Evolutionary conservation across 1,140 invertebrate species (phyloP).

Genomic region (Tetraneura akinire): DNA sequence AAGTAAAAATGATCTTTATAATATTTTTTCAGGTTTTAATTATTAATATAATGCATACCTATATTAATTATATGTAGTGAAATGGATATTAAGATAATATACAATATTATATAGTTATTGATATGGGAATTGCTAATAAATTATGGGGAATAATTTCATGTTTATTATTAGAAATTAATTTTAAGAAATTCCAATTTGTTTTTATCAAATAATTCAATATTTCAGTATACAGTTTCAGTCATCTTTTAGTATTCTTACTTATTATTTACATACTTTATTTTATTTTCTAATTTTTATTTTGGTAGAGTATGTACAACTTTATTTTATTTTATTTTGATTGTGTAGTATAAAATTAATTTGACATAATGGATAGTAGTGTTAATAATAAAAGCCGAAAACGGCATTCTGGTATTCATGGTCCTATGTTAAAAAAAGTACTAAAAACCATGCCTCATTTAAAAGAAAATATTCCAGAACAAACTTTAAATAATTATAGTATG

Average conservation of each 20-base stretch:
- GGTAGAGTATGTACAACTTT: not conserved
- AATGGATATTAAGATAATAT: constrained; percentile 29
- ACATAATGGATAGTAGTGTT: constrained; percentile 35
- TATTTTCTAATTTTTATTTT: constrained; percentile 1
- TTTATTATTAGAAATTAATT: constrained; percentile 47
- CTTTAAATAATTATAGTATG: constrained; percentile 11
- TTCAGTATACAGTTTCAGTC: not conserved
- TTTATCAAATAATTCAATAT: constrained; percentile 18
- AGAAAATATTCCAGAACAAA: constrained; percentile 44
- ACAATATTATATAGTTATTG: too few relatives aligned
- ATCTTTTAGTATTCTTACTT: constrained; percentile 1
- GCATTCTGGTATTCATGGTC: constrained; percentile 30
- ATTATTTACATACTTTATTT: not conserved
- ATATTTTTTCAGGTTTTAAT: constrained; percentile 1
- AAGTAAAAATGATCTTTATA: not conserved
- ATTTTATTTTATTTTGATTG: constrained; percentile 22
- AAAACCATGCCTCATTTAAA: constrained; percentile 43
- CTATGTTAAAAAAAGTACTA: constrained; percentile 38
- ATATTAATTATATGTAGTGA: not conserved
- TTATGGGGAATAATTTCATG: constrained; percentile 16
- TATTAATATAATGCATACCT: constrained; percentile 4
- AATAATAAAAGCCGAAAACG: constrained; percentile 19
- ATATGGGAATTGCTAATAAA: not conserved
- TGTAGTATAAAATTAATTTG: constrained; percentile 4
- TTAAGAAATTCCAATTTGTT: constrained; percentile 23